Evolutionary conservation across 2,113 vertebrate genomes (phyloP).

Genomic region (Promerops cafer): DNA sequence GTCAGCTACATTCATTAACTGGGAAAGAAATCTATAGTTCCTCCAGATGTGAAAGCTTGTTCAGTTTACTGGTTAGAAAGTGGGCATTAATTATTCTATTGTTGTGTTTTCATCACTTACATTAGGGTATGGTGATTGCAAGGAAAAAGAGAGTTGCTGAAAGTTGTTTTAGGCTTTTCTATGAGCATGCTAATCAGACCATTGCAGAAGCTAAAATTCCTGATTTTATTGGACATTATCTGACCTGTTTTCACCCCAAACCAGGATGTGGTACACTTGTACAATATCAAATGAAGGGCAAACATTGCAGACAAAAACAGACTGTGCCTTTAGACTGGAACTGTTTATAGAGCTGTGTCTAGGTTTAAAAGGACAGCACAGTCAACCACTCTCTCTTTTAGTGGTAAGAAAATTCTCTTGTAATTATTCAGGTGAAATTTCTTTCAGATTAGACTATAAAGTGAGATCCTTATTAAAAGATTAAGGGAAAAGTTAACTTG

Average conservation of each 20-base stretch:
- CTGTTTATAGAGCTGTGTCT: background rate
- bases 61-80: background rate
- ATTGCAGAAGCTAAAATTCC: background rate
- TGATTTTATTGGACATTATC: background rate
- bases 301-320: background rate
- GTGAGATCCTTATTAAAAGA: background rate
- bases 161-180: background rate
- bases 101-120: background rate
- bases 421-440: background rate
- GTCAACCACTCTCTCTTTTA: background rate
- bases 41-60: background rate
- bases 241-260: background rate
- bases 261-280: accelerated
- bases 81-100: background rate
- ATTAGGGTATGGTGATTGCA: background rate
- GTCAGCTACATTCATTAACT: background rate
- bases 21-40: background rate
- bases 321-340: background rate
- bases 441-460: background rate
- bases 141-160: background rate
- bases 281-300: background rate
- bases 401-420: background rate
- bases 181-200: background rate
- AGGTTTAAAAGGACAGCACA: background rate
- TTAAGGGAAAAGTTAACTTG: background rate